These are phyloP conservation scores for Zosterops lateralis DNA, from an alignment of 2,113 vertebrate genomes.

Conservation along the genomic window DNA sequence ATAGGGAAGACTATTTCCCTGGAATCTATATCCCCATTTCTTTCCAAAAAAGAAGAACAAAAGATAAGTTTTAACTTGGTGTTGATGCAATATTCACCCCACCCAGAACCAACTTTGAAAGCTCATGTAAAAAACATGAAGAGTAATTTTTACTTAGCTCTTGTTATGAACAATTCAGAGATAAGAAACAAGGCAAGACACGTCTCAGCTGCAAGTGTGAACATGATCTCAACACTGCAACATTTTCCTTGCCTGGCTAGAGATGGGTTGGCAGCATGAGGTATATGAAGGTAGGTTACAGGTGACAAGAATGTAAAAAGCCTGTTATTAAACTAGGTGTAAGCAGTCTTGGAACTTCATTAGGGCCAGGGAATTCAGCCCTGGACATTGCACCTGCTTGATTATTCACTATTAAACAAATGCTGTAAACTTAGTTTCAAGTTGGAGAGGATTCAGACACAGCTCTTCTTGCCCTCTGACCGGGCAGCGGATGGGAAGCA, in stretches of 20 bases:
- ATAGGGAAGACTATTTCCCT: not conserved
- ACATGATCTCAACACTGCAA: constrained; percentile 13
- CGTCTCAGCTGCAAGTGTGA: constrained; percentile 10
- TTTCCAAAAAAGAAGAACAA: constrained; percentile 51
- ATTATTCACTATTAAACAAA: constrained; percentile 21
- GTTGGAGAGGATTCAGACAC: constrained; percentile 7
- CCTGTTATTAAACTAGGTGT: constrained; percentile 49
- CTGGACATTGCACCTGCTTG: constrained; percentile 41
- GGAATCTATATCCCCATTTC: constrained; percentile 9
- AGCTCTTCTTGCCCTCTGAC: not conserved
- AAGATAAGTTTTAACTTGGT: constrained; percentile 66
- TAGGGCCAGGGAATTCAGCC: constrained; percentile 9
- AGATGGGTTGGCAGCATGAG: constrained; percentile 17
- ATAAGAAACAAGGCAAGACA: constrained; percentile 49
- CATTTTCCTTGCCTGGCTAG: constrained; percentile 49
- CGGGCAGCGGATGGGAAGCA: not conserved
- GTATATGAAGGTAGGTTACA: constrained; percentile 39
- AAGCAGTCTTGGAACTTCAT: constrained; percentile 29
- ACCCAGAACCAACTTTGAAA: constrained; percentile 64
- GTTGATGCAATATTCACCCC: constrained; percentile 58
- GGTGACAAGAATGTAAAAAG: constrained; percentile 37
- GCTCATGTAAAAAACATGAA: constrained; percentile 62
- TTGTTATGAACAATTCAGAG: constrained; percentile 56
- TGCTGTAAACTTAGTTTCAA: not conserved
- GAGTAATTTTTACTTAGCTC: constrained; percentile 47